Percentiles rank a stretch among this genome's conserved stretches.
Evolutionary conservation across 1,140 invertebrate species (phyloP).

Genomic region (Venturia canescens): DNA sequence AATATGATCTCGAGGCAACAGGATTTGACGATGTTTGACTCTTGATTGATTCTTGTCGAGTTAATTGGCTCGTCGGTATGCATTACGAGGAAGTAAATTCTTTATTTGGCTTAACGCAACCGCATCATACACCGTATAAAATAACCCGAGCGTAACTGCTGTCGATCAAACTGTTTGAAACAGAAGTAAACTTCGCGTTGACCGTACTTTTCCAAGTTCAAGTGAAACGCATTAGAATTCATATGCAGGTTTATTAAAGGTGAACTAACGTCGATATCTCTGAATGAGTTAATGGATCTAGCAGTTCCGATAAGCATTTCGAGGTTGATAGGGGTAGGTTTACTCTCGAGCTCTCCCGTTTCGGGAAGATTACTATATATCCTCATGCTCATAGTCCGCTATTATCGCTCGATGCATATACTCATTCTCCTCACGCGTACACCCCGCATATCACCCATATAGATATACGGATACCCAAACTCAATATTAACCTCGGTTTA

Average conservation of each 20-base stretch:
- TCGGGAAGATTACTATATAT: not conserved
- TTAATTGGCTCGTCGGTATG: too few relatives aligned
- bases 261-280: not conserved
- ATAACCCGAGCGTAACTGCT: too few relatives aligned
- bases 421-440: not conserved
- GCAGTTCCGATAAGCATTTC: conserved; percentile 11
- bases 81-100: too few relatives aligned
- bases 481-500: conserved; percentile 13
- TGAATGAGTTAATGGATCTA: conserved; percentile 25
- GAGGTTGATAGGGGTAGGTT: not conserved
- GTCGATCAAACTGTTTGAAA: too few relatives aligned
- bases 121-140: too few relatives aligned
- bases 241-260: not conserved
- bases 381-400: not conserved
- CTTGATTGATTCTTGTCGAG: too few relatives aligned
- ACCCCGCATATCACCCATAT: not conserved
- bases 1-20: too few relatives aligned
- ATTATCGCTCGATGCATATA: not conserved
- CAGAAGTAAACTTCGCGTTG: too few relatives aligned
- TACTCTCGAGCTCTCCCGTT: not conserved
- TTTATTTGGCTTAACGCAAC: too few relatives aligned
- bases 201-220: not conserved
- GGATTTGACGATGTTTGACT: too few relatives aligned
- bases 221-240: not conserved
- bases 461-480: conserved; percentile 7